Base-by-base conservation (phyloP, 92 coral and sea anemone genomes). In the Porites evermanni region DNA sequence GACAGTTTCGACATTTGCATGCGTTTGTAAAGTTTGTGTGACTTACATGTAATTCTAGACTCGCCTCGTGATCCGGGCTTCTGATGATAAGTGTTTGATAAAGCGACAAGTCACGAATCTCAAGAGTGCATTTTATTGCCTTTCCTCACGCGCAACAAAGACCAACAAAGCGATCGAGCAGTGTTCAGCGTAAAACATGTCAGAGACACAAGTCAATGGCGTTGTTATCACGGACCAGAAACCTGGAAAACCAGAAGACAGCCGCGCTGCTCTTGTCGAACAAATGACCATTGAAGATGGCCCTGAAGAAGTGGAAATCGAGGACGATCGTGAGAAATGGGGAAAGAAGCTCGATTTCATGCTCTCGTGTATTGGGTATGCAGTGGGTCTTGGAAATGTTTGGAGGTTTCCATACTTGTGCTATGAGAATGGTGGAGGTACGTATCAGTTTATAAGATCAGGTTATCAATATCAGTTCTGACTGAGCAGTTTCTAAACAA, bases 321-420 rank as follows among this genome's bases (percentile, higher is more conserved):
- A 85, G 75, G 93, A 89, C 18, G 90, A 92, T 20, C 84, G 97
- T 59, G 97, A 94, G 84, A 83, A 87, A 65, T 94, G 97, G 97
- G 94, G 95, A 24, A 87, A 86, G 32, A 94, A 94, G 72, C 71
- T 90, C 18, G 97, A 94, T 86, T 94, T 94, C 51, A 73, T 94
- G 91, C 82, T 94, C 18, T 94, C 97, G 11, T 91, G 94, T 56
- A 80, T 94, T 64, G 97, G 97, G 21, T 94, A 79, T 76, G 94
- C 95, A 12, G 97, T 94, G 10, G 97, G 97, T 6, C 90, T 94
- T 1, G 97, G 97, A 0, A 94, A 94, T 56, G 97, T 94, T 23
- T 94, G 97, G 97, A 74, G 97, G 80, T 93, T 93, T 82, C 96
- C 94, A 10, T 93, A 93, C 79, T 81, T 93, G 74, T 91, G 93